Evolutionary conservation across 2,113 vertebrate genomes (phyloP).

Genomic region (Echinops telfairi): DNA sequence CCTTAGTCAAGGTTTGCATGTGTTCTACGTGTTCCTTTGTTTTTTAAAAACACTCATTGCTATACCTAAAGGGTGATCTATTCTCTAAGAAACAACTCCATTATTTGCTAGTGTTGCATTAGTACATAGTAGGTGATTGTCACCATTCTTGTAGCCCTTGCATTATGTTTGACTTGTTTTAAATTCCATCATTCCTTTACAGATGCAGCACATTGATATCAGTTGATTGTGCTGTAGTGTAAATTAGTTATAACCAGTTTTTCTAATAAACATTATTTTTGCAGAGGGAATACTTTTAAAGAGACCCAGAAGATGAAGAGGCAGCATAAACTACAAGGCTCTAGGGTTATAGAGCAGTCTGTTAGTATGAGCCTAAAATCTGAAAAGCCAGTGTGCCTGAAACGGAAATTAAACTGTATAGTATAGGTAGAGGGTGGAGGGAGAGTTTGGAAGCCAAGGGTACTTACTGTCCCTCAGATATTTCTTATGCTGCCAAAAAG

Average conservation of each 20-base stretch:
- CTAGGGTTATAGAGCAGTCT: not conserved
- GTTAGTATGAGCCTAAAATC: too few species aligned
- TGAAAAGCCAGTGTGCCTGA: not conserved
- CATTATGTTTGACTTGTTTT: not conserved
- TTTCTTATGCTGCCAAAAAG: not conserved
- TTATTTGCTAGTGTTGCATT: not conserved
- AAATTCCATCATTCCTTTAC: not conserved
- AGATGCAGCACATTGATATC: not conserved
- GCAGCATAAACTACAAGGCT: not conserved
- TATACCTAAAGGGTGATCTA: too few species aligned
- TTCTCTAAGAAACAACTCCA: not conserved
- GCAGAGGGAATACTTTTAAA: not conserved
- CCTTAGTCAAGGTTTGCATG: fast-evolving
- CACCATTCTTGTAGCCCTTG: not conserved
- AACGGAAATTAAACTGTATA: not conserved
- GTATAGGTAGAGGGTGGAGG: not conserved
- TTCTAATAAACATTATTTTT: not conserved
- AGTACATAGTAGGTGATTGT: fast-evolving
- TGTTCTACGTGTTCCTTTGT: not conserved
- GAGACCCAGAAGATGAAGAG: not conserved
- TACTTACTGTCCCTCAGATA: not conserved
- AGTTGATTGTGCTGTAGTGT: not conserved
- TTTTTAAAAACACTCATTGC: not conserved
- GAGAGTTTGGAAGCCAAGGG: not conserved
- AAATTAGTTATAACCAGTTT: constrained; percentile 21